phyloP scores from a whole-genome alignment of 2,113 vertebrate species.

The Isurus oxyrinchus region DNA sequence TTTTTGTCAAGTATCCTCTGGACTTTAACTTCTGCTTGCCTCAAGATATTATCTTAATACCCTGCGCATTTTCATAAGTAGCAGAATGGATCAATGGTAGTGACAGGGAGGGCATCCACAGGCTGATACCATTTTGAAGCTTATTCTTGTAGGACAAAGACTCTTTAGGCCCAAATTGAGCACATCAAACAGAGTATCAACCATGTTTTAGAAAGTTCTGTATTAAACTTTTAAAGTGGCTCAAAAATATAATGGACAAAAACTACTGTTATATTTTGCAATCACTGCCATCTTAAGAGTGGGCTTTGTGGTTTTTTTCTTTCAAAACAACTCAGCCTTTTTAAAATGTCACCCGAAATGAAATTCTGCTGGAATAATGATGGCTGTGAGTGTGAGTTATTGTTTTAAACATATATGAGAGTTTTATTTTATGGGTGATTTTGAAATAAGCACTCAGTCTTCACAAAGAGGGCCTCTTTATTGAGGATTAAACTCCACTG shows the following conservation, averaged over 20 bases:
- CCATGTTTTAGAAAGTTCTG: neutral
- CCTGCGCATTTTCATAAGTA: neutral
- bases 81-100: neutral
- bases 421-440: neutral
- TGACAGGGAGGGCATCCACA: neutral
- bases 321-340: neutral
- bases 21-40: neutral
- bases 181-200: neutral
- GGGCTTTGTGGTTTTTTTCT: neutral
- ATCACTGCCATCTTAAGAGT: neutral
- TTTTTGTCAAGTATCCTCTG: neutral
- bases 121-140: neutral
- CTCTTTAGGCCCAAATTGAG: neutral
- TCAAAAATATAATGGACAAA: neutral
- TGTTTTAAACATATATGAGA: neutral
- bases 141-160: neutral
- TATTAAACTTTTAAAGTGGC: neutral
- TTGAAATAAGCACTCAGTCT: neutral
- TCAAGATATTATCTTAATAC: neutral
- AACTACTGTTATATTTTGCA: neutral
- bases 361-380: neutral
- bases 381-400: neutral
- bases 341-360: neutral
- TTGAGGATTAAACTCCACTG: neutral
- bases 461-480: neutral